Base-by-base conservation (phyloP, 1,140 invertebrate genomes). In the Radopholus similis region DNA sequence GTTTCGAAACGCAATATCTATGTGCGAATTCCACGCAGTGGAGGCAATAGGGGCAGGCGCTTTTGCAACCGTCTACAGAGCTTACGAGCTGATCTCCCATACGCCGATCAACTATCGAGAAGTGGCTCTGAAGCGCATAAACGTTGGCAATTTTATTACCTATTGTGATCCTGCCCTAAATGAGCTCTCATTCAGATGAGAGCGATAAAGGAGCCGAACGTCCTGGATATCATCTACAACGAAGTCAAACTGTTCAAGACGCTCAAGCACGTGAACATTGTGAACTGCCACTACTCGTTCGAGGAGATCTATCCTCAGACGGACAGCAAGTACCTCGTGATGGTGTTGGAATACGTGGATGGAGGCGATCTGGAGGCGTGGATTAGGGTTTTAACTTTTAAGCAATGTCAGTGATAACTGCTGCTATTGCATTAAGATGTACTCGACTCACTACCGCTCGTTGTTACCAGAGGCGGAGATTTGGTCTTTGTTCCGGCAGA, bases 401-500 rank as follows among this genome's bases (percentile, higher is more conserved):
- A 42, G 5, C 26, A 0, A 2, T 8, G n/a, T n/a, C n/a, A n/a
- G n/a, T n/a, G 38, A 40, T 32, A 35, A 26, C 26, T 42, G 13
- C 6, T 21, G 35, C 8, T 30, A 30, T 28, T 58, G 38, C 13
- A 32, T 55, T 57, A 30, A 40, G 13, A 21, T 49, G 21, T 58
- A 1, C 21, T 15, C 42, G 4, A 49, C 54, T 28, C 11, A 5
- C 5, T 8, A 9, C 9, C 23, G 30, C 2, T 1, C 18, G 51
- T 26, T 66, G 32, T 8, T 66, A 37, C 66, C 44, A 4, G 68
- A 70, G 38, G 15, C 13, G 34, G 54, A 73, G n/a, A 74, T 71
- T 55, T 73, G 68, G 69, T 26, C 13, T 26, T 9, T 73, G 26
- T 71, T 71, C 55, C n/a, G 15, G 6, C 69, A 71, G 55, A 71